These are phyloP conservation scores for Rotaria magnacalcarata DNA, from an alignment of 2,888 invertebrate species.

Conservation along the genomic window DNA sequence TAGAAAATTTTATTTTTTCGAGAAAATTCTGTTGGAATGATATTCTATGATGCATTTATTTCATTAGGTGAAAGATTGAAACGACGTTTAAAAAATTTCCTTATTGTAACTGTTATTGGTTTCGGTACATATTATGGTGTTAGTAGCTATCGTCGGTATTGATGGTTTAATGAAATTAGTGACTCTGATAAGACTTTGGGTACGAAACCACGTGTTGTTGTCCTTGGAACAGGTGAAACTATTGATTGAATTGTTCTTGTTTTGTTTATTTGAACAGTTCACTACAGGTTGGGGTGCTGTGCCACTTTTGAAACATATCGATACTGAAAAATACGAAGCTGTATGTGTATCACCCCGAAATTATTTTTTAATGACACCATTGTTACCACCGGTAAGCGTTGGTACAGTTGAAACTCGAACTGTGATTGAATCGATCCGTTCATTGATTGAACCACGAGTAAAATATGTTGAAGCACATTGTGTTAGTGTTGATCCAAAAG, in stretches of 20 bases:
- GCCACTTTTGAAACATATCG: slow-evolving; percentile 21
- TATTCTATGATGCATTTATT: too few relatives aligned
- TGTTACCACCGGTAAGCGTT: slow-evolving; percentile 60
- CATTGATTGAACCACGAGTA: neutral
- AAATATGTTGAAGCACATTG: slow-evolving; percentile 20
- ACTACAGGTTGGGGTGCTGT: neutral
- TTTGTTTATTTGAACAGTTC: neutral
- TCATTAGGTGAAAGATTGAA: neutral
- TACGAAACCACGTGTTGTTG: neutral
- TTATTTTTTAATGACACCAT: slow-evolving; percentile 60
- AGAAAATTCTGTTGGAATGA: too few relatives aligned
- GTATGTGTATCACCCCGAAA: slow-evolving; percentile 54
- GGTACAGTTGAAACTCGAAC: slow-evolving; percentile 58
- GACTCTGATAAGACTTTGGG: neutral
- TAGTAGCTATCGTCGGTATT: neutral
- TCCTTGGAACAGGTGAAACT: slow-evolving; percentile 9
- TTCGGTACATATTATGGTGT: neutral
- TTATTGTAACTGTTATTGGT: neutral
- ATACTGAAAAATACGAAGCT: slow-evolving; percentile 10
- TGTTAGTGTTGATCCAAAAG: slow-evolving; percentile 10
- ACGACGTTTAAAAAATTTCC: neutral
- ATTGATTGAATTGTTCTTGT: too few relatives aligned
- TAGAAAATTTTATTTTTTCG: too few relatives aligned
- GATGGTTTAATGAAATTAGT: slow-evolving; percentile 25
- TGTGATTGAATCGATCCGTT: neutral